Evolutionary conservation across 2,113 vertebrate genomes (phyloP).

Genomic region (Sphaerodactylus townsendi): DNA sequence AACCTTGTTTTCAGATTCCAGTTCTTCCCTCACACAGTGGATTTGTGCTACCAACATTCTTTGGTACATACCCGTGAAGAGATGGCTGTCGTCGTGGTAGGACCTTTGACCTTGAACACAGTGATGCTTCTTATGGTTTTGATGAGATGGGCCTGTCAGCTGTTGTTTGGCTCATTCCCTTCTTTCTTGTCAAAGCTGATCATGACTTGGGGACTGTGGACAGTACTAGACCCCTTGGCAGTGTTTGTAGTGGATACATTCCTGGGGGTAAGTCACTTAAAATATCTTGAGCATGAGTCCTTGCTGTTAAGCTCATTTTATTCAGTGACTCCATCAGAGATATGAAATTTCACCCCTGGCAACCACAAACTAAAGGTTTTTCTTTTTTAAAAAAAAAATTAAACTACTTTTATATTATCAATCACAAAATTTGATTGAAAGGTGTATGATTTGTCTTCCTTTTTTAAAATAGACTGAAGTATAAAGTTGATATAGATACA

Average conservation of each 20-base stretch:
- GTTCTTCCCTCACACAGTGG: constrained; percentile 84
- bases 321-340: constrained; percentile 66
- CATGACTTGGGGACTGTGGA: constrained; percentile 93
- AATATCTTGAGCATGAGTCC: constrained; percentile 85
- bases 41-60: constrained; percentile 89
- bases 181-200: constrained; percentile 96
- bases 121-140: constrained; percentile 85
- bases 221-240: constrained; percentile 92
- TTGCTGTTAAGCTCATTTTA: constrained; percentile 85
- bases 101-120: constrained; percentile 88
- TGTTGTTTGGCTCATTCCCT: constrained; percentile 89
- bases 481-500: constrained; percentile 34
- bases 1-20: constrained; percentile 77
- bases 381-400: constrained; percentile 35
- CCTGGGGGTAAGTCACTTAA: constrained; percentile 98
- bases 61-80: constrained; percentile 85
- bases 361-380: constrained; percentile 49
- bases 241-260: constrained; percentile 90
- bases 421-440: constrained; percentile 51
- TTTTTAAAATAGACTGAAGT: background rate
- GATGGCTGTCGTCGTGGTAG: constrained; percentile 84
- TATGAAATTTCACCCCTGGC: constrained; percentile 59
- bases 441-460: no score
- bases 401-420: constrained; percentile 61
- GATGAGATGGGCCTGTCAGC: constrained; percentile 96